These are phyloP conservation scores for Dryoscopus gambensis DNA, from an alignment of 2,113 vertebrate species.

Conservation along the genomic window DNA sequence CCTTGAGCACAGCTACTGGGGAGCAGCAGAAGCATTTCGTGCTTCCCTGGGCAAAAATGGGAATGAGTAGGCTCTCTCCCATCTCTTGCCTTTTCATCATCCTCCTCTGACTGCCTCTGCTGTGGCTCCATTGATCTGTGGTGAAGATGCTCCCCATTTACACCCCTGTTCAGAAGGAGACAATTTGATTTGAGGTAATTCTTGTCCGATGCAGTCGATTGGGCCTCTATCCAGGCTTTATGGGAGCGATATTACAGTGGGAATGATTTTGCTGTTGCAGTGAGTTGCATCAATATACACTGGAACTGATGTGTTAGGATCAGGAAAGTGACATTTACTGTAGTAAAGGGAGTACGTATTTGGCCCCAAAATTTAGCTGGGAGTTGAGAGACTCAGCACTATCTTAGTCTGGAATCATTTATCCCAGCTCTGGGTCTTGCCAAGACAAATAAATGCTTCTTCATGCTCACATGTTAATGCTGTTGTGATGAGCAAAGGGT, in stretches of 20 bases:
- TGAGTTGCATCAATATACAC: constrained; percentile 25
- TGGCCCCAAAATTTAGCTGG: constrained; percentile 32
- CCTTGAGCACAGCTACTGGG: not conserved
- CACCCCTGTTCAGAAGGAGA: not conserved
- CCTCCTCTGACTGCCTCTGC: not conserved
- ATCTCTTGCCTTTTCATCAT: not conserved
- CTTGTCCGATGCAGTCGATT: not conserved
- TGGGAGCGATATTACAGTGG: not conserved
- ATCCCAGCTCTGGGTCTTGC: not conserved
- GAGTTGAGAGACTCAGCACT: constrained; percentile 3
- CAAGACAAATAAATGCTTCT: constrained; percentile 20
- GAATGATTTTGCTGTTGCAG: constrained; percentile 23
- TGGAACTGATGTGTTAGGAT: constrained; percentile 24
- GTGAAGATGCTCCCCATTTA: not conserved
- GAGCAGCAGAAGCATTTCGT: not conserved
- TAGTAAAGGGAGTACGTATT: not conserved
- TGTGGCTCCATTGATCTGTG: not conserved
- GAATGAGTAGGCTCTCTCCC: not conserved
- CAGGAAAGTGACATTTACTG: constrained; percentile 46
- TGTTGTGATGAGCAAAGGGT: constrained; percentile 8
- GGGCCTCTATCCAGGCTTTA: not conserved
- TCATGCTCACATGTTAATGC: constrained; percentile 1
- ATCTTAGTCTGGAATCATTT: constrained; percentile 39
- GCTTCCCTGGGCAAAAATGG: not conserved
- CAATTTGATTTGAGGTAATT: constrained; percentile 46